Conservation (phyloP, 2,113 vertebrate genomes). For the Eolophus roseicapilla region DNA sequence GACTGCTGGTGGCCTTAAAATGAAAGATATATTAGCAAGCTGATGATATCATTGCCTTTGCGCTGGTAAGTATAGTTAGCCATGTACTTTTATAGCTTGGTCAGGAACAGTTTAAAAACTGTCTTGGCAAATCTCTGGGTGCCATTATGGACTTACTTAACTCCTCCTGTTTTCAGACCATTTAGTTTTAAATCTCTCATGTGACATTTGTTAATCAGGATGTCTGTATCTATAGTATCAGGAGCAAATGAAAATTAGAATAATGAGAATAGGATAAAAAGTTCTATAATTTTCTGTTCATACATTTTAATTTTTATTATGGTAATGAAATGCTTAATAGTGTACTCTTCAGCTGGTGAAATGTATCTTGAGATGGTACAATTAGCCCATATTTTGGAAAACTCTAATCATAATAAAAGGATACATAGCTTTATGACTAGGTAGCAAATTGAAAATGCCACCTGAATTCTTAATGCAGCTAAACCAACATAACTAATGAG, state of each 20-base stretch:
- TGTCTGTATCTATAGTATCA: slow-evolving; percentile 13
- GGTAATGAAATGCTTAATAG: slow-evolving; percentile 27
- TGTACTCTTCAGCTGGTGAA: slow-evolving; percentile 19
- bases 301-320: slow-evolving; percentile 36
- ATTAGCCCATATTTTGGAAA: slow-evolving; percentile 35
- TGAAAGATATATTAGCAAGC: not conserved
- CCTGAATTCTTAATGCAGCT: slow-evolving; percentile 35
- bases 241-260: slow-evolving; percentile 49
- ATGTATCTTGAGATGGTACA: slow-evolving; percentile 5
- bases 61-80: not conserved
- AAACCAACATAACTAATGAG: slow-evolving; percentile 66
- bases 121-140: slow-evolving; percentile 48
- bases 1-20: not conserved
- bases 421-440: slow-evolving; percentile 48
- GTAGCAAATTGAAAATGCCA: slow-evolving; percentile 50
- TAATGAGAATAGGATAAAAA: not conserved
- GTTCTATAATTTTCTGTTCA: not conserved
- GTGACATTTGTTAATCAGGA: slow-evolving; percentile 28
- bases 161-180: not conserved
- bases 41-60: not conserved
- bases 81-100: slow-evolving; percentile 9
- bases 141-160: slow-evolving; percentile 53
- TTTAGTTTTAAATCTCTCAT: slow-evolving; percentile 55
- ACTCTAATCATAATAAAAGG: slow-evolving; percentile 35
- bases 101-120: slow-evolving; percentile 18